Evolutionary conservation across 2,113 vertebrate species (phyloP).

Genomic region (Microcebus ravelobensis): DNA sequence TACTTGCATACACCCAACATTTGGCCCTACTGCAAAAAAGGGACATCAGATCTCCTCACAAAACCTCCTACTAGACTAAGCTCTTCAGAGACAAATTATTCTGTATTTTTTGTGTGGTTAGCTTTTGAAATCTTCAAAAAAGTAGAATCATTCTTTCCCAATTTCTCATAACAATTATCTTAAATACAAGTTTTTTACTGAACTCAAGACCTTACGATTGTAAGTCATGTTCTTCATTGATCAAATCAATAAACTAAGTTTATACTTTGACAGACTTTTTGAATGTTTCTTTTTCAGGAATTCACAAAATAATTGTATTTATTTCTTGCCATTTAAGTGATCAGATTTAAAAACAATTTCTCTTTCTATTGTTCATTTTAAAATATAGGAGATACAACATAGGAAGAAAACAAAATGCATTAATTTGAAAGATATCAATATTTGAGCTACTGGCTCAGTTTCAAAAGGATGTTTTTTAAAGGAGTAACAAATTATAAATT

Average conservation of each 20-base stretch:
- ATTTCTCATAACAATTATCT: background rate
- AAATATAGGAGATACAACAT: background rate
- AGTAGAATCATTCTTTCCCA: background rate
- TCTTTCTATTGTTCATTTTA: conserved; percentile 5
- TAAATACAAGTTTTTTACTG: background rate
- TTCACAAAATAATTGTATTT: background rate
- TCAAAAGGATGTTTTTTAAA: background rate
- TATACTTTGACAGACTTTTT: background rate
- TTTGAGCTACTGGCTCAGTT: background rate
- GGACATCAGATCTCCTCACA: background rate
- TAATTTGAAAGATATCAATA: background rate
- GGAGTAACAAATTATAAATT: background rate
- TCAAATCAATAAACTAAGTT: conserved; percentile 15
- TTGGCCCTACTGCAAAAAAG: background rate
- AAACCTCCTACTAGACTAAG: background rate
- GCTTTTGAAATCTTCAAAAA: background rate
- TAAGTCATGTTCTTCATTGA: background rate
- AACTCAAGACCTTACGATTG: background rate
- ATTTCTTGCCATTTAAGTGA: background rate
- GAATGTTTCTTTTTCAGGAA: background rate
- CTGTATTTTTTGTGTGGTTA: background rate
- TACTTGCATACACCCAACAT: background rate
- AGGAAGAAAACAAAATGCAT: background rate
- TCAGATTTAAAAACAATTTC: conserved; percentile 39
- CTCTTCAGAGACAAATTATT: background rate